These are phyloP conservation scores for Silurus asotus DNA, from an alignment of 2,113 vertebrate genomes.

Conservation along the genomic window DNA sequence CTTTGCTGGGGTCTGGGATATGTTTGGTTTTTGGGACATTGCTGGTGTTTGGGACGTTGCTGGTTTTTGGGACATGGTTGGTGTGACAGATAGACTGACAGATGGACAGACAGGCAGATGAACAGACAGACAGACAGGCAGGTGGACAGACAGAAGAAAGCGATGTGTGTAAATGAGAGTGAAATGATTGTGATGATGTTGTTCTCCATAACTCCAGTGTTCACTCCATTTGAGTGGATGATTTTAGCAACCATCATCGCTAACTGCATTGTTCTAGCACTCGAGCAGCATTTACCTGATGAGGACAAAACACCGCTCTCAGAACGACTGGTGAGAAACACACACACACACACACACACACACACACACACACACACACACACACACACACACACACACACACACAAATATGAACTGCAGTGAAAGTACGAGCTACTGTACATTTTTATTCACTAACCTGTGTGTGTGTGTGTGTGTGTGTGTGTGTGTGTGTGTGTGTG, in stretches of 20 bases:
- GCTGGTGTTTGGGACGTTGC: too few relatives aligned
- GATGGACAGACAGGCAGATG: too few relatives aligned
- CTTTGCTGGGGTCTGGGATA: too few relatives aligned
- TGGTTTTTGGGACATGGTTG: too few relatives aligned
- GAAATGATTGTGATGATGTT: not conserved
- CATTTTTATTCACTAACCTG: not conserved
- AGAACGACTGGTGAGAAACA: conserved; percentile 69
- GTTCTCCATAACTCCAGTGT: conserved; percentile 64
- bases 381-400: conserved; percentile 43
- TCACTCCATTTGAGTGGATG: conserved; percentile 78
- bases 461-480: too few relatives aligned
- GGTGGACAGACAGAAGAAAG: not conserved
- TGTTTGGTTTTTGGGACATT: too few relatives aligned
- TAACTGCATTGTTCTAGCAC: conserved; percentile 75
- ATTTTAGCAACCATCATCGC: conserved; percentile 77
- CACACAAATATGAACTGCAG: not conserved
- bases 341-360: conserved; percentile 37
- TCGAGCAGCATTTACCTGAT: conserved; percentile 75
- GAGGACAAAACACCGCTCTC: conserved; percentile 77
- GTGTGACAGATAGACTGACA: too few relatives aligned
- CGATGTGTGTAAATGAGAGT: not conserved
- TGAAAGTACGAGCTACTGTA: not conserved
- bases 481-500: not conserved
- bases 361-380: conserved; percentile 44
- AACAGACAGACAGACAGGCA: not conserved